Conservation (phyloP, 2,797 vertebrate genomes). For the Coendou prehensilis region DNA sequence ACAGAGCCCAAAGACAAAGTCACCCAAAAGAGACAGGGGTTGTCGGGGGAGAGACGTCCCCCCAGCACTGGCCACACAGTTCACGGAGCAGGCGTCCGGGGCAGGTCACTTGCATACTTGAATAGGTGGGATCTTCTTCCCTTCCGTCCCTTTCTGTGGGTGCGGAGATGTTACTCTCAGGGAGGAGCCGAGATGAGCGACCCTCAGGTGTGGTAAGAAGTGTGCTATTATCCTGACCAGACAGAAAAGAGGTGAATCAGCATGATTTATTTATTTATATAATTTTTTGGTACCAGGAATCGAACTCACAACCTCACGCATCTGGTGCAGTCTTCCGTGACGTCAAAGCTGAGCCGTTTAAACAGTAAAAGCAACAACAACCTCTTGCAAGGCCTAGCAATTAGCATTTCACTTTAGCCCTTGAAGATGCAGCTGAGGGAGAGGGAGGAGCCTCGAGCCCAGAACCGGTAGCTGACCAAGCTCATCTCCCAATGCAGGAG, state of each 20-base stretch:
- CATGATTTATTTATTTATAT: not conserved
- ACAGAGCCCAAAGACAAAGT: not conserved
- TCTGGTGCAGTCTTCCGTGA: not conserved
- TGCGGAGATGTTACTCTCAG: not conserved
- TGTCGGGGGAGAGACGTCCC: rapidly evolving
- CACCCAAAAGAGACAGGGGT: too few relatives aligned
- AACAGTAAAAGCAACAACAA: not conserved
- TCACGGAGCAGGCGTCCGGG: not conserved
- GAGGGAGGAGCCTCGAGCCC: not conserved
- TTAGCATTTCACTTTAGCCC: too few relatives aligned
- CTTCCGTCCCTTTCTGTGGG: not conserved
- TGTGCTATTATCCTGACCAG: not conserved
- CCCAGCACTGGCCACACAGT: not conserved
- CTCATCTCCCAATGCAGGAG: not conserved
- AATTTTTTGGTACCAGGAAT: too few relatives aligned
- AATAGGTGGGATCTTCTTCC: not conserved
- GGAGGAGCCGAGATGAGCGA: not conserved
- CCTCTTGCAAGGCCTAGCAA: not conserved
- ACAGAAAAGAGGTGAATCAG: too few relatives aligned
- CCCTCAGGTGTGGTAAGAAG: not conserved
- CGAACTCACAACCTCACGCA: too few relatives aligned
- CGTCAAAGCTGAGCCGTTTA: not conserved
- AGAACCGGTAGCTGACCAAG: not conserved
- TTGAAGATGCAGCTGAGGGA: not conserved
- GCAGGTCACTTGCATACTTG: not conserved